phyloP scores from a whole-genome alignment of 1,140 invertebrate species.

The Sycobia sp. region DNA sequence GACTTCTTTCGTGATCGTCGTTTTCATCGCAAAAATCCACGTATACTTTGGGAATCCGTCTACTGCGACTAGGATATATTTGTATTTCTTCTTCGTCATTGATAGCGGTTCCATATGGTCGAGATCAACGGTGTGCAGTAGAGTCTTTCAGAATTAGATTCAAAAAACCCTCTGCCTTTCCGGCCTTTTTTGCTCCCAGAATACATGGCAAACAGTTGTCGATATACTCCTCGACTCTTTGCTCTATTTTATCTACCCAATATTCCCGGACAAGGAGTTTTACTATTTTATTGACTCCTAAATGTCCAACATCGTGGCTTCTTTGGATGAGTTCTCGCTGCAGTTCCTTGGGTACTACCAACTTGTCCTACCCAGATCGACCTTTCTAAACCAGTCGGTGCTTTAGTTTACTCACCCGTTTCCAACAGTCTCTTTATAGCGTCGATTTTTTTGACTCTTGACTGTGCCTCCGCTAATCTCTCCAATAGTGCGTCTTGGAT shows the following conservation, averaged over 20 bases:
- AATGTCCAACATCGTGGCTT: background rate
- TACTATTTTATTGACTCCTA: background rate
- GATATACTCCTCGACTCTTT: background rate
- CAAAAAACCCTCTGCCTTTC: background rate
- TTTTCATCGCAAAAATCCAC: no score
- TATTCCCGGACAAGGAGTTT: background rate
- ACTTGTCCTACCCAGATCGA: no score
- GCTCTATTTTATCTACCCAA: background rate
- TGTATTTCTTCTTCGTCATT: background rate
- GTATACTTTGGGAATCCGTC: no score
- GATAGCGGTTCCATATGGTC: constrained; percentile 35
- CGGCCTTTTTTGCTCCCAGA: background rate
- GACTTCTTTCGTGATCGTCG: no score
- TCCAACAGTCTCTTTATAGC: background rate
- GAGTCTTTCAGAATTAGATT: background rate
- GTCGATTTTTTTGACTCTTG: background rate
- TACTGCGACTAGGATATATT: no score
- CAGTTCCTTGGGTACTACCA: background rate
- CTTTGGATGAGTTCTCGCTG: background rate
- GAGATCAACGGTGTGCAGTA: constrained; percentile 38
- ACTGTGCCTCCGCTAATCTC: no score
- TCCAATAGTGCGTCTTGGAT: background rate
- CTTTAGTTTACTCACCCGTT: background rate
- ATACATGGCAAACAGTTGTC: background rate
- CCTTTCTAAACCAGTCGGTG: background rate